Base-by-base conservation (phyloP, 2,113 vertebrate species). In the Sinocyclocheilus rhinocerous region DNA sequence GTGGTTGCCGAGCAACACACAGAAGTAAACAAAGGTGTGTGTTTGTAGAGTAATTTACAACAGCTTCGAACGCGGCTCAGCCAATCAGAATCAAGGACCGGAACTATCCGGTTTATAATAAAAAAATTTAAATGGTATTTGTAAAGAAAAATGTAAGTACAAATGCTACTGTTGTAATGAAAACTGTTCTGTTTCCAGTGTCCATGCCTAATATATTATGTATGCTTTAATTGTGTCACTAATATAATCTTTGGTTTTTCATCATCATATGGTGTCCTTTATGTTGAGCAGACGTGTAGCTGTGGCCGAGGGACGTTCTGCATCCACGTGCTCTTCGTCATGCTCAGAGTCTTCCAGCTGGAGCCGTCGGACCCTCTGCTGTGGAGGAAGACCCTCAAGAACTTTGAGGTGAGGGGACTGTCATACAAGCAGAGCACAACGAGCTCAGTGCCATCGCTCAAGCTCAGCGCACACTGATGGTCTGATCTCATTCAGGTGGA, bases 311-410 rank as follows among this genome's bases (percentile, higher is more conserved):
- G 97, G 15, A 94, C 95, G 0, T 97, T 97, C 90, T 97, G 97
- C 89, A 97, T 97, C 91, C 97, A 97, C 88, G 94, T 97, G 39
- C 92, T 97, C 4, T 97, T 97, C 87, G 97, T 97, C 88, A 97
- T 97, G 96, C 92, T 97, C 59, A 90, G 96, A 6, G 97, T 97
- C 4, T 97, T 97, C 90, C 97, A 97, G 84, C 94, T 97, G 85
- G 95, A 96, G 90, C 92, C 96, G 10, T 95, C 96, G 3, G 97
- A 97, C 76, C 95, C 96, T n/a, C 94, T 97, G 95, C 92, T 97
- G 50, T 97, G 97, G 97, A 95, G 97, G 84, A 97, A 97, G 90
- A 96, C 96, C 0, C 91, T 97, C 81, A 97, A 97, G 90, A 97
- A 97, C 90, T 97, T 97, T 92, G 97, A 97, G 96, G 97, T 97